Evolutionary conservation across 30 jellyfish, hydroid and myxozoan genomes (phyloP).

Genomic region (Chrysaora quinquecirrha): DNA sequence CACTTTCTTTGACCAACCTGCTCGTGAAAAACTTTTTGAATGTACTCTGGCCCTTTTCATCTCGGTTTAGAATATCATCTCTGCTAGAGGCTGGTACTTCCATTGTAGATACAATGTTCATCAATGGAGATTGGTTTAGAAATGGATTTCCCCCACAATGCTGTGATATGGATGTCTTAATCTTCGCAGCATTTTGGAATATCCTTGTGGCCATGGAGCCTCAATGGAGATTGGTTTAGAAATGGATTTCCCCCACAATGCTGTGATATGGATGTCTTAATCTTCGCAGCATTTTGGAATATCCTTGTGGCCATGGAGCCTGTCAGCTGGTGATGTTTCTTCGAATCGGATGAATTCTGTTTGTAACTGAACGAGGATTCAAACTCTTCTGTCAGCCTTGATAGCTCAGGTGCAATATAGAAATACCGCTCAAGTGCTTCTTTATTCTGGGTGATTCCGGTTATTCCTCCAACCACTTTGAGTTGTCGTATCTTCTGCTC

Average conservation of each 20-base stretch:
- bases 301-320: conserved; percentile 4
- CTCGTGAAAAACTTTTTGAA: conserved; percentile 16
- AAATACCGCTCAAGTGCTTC: background rate
- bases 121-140: too few relatives aligned
- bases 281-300: background rate
- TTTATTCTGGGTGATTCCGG: background rate
- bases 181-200: too few relatives aligned
- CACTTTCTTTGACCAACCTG: conserved; percentile 16
- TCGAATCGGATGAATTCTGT: background rate
- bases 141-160: background rate
- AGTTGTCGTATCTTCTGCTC: background rate
- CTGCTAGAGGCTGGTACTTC: background rate
- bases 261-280: background rate
- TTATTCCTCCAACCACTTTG: background rate
- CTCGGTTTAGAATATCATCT: conserved; percentile 9
- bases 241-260: background rate
- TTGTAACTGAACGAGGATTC: background rate
- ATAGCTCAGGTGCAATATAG: background rate
- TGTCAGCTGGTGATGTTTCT: background rate
- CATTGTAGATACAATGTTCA: conserved; percentile 18
- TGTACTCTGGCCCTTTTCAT: conserved; percentile 14
- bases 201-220: too few relatives aligned
- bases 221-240: background rate
- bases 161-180: background rate
- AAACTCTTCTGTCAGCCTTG: background rate